These are phyloP conservation scores for Columba livia DNA, from an alignment of 2,113 vertebrate genomes.

Conservation along the genomic window DNA sequence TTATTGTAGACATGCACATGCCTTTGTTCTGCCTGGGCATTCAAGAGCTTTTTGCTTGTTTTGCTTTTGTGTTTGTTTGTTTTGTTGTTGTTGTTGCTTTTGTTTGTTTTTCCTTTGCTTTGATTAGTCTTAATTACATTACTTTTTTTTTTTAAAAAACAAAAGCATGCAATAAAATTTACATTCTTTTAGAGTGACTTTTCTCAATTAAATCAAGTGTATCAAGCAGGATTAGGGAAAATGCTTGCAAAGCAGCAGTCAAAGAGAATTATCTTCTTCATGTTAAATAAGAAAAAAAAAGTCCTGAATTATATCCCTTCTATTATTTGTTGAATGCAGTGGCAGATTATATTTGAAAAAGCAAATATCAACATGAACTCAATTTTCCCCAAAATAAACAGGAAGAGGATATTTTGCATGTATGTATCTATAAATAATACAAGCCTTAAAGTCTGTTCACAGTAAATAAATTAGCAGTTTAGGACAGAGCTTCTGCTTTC, in stretches of 20 bases:
- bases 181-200: constrained; percentile 55
- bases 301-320: neutral
- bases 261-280: constrained; percentile 22
- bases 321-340: constrained; percentile 51
- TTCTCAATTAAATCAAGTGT: constrained; percentile 70
- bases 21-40: constrained; percentile 21
- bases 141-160: neutral
- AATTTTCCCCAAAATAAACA: neutral
- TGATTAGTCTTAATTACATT: constrained; percentile 67
- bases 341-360: neutral
- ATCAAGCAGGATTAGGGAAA: constrained; percentile 67
- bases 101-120: constrained; percentile 26
- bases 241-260: constrained; percentile 45
- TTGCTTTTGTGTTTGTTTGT: constrained; percentile 34
- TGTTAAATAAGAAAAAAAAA: constrained; percentile 54
- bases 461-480: constrained; percentile 8
- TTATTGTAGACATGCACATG: constrained; percentile 16
- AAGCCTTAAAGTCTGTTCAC: neutral
- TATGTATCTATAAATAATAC: constrained; percentile 11
- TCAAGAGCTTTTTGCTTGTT: constrained; percentile 38
- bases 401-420: neutral
- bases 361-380: neutral
- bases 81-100: neutral
- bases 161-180: constrained; percentile 63
- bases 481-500: neutral